Evolutionary conservation across 2,888 invertebrate genomes (phyloP).

Genomic region (Pasiphila rectangulata): DNA sequence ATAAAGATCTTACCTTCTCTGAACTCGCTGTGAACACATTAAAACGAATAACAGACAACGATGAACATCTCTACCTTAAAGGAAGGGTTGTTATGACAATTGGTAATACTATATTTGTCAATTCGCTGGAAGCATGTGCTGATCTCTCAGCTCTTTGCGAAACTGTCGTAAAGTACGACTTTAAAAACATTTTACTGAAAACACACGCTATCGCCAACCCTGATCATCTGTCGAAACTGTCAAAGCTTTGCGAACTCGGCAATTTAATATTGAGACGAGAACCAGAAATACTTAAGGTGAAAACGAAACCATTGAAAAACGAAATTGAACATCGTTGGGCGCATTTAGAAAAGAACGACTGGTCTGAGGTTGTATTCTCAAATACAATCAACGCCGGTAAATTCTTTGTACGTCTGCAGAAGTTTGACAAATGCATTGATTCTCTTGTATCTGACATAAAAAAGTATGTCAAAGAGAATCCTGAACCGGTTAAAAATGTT

Average conservation of each 20-base stretch:
- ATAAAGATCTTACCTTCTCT: slow-evolving; percentile 65
- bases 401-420: slow-evolving; percentile 73
- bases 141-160: slow-evolving; percentile 72
- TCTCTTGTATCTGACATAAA: slow-evolving; percentile 64
- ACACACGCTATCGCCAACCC: slow-evolving; percentile 62
- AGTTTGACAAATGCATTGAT: slow-evolving; percentile 65
- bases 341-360: slow-evolving; percentile 61
- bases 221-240: slow-evolving; percentile 71
- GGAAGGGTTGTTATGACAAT: slow-evolving; percentile 79
- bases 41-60: slow-evolving; percentile 48
- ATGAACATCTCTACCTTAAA: slow-evolving; percentile 60
- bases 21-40: slow-evolving; percentile 51
- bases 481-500: slow-evolving; percentile 40
- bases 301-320: slow-evolving; percentile 26
- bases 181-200: slow-evolving; percentile 75
- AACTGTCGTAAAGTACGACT: slow-evolving; percentile 74
- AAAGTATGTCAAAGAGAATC: slow-evolving; percentile 46
- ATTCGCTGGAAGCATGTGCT: slow-evolving; percentile 81
- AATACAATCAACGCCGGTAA: slow-evolving; percentile 65
- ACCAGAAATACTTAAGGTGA: slow-evolving; percentile 32
- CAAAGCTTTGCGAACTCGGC: slow-evolving; percentile 63
- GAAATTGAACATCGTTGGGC: slow-evolving; percentile 63
- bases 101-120: slow-evolving; percentile 83
- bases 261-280: slow-evolving; percentile 37
- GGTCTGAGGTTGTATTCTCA: slow-evolving; percentile 65